These are phyloP conservation scores for Sinohyriopsis cumingii DNA, from an alignment of 2,888 invertebrate species.

Conservation along the genomic window DNA sequence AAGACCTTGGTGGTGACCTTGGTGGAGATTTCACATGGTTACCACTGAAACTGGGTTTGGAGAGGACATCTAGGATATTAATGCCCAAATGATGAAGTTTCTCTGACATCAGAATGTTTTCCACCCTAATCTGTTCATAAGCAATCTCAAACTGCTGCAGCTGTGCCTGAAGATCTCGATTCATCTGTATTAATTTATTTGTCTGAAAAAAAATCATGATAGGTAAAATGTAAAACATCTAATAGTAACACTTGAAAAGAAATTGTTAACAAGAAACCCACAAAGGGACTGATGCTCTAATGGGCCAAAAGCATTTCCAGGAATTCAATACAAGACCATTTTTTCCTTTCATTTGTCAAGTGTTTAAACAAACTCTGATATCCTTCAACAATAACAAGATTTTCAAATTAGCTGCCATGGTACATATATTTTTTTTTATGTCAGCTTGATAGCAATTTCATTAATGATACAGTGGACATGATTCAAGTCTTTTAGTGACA, in stretches of 20 bases:
- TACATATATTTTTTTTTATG: no score
- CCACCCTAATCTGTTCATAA: conserved; percentile 53
- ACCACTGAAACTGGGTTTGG: conserved; percentile 37
- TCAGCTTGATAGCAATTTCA: no score
- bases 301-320: no score
- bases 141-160: conserved; percentile 54
- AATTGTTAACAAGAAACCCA: not conserved
- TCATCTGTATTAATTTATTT: conserved; percentile 41
- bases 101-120: conserved; percentile 52
- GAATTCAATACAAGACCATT: no score
- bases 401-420: no score
- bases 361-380: no score
- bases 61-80: conserved; percentile 44
- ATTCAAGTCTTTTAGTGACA: no score
- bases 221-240: not conserved
- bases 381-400: no score
- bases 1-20: conserved; percentile 27
- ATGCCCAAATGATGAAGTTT: conserved; percentile 51
- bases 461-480: no score
- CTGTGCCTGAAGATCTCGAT: conserved; percentile 47
- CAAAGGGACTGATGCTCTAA: no score
- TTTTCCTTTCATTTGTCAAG: no score
- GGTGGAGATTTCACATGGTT: conserved; percentile 22
- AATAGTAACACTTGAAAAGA: conserved; percentile 2
- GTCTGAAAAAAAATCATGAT: conserved; percentile 33